A percentile compares a stretch with the other conserved stretches of the same genome.
Conservation (phyloP, 2,797 vertebrate species). For the Rhinogobio ventralis region DNA sequence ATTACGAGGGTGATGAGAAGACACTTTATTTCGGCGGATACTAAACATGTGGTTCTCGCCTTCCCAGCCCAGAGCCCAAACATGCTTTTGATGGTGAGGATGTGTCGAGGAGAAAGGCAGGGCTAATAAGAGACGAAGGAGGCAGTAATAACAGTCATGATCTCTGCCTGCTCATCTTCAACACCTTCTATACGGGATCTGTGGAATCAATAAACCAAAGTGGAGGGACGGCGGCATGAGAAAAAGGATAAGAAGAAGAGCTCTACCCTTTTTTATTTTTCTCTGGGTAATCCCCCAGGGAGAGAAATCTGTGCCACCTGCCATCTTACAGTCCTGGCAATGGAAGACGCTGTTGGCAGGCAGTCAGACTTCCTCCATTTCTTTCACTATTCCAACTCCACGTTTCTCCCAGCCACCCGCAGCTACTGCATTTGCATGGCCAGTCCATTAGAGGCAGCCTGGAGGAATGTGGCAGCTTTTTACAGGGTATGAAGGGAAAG, state of each 20-base stretch:
- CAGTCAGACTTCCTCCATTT: slow-evolving; percentile 27
- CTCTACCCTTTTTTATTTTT: slow-evolving; percentile 29
- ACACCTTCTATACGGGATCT: slow-evolving; percentile 23
- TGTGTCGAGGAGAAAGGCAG: slow-evolving; percentile 50
- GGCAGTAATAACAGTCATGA: slow-evolving; percentile 59
- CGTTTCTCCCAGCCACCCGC: slow-evolving; percentile 8
- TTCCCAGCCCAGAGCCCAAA: slow-evolving; percentile 51
- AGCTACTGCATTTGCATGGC: not conserved
- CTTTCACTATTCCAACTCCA: slow-evolving; percentile 16
- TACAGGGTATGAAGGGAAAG: slow-evolving; percentile 44
- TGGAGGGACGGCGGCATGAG: not conserved
- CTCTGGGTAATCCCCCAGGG: slow-evolving; percentile 44
- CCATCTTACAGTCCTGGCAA: slow-evolving; percentile 53
- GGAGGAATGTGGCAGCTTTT: slow-evolving; percentile 18
- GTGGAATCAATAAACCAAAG: slow-evolving; percentile 29
- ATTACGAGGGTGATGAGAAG: slow-evolving; percentile 59
- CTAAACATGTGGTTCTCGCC: slow-evolving; percentile 58
- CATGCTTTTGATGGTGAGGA: slow-evolving; percentile 56
- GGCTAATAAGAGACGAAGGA: slow-evolving; percentile 57
- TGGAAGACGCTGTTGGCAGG: slow-evolving; percentile 49
- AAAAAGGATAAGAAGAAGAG: slow-evolving; percentile 16
- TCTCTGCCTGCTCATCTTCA: slow-evolving; percentile 49
- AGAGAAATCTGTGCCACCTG: slow-evolving; percentile 56
- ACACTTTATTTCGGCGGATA: slow-evolving; percentile 58
- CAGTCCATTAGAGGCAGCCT: slow-evolving; percentile 45